Base-by-base conservation (phyloP, 2,797 vertebrate species). In the Danio albolineatus region DNA sequence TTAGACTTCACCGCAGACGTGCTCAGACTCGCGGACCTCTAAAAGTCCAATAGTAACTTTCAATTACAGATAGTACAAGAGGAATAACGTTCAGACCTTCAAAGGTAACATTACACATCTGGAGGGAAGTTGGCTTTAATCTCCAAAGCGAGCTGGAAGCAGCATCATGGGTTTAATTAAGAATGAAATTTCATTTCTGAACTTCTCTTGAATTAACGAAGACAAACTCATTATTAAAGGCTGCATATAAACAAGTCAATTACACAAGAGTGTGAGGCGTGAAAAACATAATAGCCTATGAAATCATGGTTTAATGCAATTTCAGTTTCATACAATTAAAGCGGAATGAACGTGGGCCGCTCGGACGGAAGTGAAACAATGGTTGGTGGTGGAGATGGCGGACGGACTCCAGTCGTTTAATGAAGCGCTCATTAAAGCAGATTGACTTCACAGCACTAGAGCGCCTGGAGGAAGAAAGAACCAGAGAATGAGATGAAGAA, bases 161-260 rank as follows among this genome's bases (percentile, higher is more conserved):
- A 51, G 49, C 70, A 69, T 73, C 73, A 73, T 16, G 64, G 56
- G 61, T 82, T 82, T 82, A 82, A 84, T 84, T 84, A 82, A 76
- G 73, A 82, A 72, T 17, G 14, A 60, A 82, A 85, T 73, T 80
- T 74, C n/a, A 84, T 76, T 84, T 82, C 48, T 43, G 65, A 75
- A 75, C 43, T 80, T 72, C 69, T 64, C 43, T 19, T 62, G 54
- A 79, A 76, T 76, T 75, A 79, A 71, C 41, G 4, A 41, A 61
- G 65, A 61, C 70, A 60, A 66, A 51, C 71, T 79, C 54, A 17
- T 79, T 64, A 81, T 84, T 82, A 84, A 75, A 76, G 59, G 21
- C 46, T 43, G 65, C 39, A 72, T 76, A 73, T 59, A 79, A 79
- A 85, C 61, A 67, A 76, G 13, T 73, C 80, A 77, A 67, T 82